phyloP scores from a whole-genome alignment of 2,888 invertebrate genomes.

The Phortica magna region DNA sequence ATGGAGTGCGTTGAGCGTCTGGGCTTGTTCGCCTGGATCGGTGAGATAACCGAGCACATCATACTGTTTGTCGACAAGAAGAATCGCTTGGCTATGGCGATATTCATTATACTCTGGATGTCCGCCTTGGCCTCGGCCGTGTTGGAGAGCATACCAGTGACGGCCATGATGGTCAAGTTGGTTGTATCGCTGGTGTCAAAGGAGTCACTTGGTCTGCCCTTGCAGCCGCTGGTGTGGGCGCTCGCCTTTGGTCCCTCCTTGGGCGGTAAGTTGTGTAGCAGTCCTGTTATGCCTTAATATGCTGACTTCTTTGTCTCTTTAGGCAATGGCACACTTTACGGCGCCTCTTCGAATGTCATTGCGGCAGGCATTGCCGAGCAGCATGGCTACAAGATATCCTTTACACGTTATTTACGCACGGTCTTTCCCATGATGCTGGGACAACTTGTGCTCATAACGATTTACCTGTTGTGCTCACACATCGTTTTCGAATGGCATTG shows the following conservation, averaged over 20 bases:
- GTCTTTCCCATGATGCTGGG: constrained; percentile 91
- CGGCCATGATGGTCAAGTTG: constrained; percentile 94
- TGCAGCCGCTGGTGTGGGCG: constrained; percentile 91
- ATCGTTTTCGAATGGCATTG: constrained; percentile 79
- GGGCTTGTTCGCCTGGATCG: constrained; percentile 89
- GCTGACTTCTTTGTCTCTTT: background rate
- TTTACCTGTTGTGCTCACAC: constrained; percentile 86
- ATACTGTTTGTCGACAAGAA: constrained; percentile 83
- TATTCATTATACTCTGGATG: constrained; percentile 90
- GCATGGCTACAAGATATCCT: constrained; percentile 92
- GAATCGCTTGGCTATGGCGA: constrained; percentile 84
- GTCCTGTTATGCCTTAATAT: background rate
- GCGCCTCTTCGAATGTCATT: constrained; percentile 93
- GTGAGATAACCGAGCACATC: constrained; percentile 83
- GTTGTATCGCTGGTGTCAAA: constrained; percentile 85
- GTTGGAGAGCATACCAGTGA: constrained; percentile 93
- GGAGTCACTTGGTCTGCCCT: constrained; percentile 83
- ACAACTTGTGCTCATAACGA: constrained; percentile 83
- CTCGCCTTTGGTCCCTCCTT: constrained; percentile 92
- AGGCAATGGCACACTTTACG: constrained; percentile 95
- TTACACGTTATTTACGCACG: constrained; percentile 90
- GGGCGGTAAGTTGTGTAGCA: constrained; percentile 81
- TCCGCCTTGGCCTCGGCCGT: constrained; percentile 92
- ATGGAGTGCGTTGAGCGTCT: constrained; percentile 85
- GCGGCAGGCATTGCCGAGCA: constrained; percentile 95